Percentiles rank a stretch among this genome's conserved stretches.
Conservation (phyloP, 1,140 invertebrate genomes). For the Elymnias hypermnestra region DNA sequence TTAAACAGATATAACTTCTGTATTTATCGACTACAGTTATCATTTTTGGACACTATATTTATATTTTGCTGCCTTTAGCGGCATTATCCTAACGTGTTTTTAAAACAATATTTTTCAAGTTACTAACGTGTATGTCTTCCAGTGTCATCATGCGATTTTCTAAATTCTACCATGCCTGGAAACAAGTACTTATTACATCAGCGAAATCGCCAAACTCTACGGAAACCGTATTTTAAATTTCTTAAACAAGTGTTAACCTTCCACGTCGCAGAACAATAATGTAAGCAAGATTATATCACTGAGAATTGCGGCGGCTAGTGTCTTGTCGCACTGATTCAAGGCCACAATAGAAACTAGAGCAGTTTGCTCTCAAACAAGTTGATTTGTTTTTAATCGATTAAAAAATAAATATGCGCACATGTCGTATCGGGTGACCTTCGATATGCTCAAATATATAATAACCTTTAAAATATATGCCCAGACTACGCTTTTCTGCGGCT, state of each 20-base stretch:
- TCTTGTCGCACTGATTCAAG: conserved; percentile 34
- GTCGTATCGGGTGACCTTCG: too few species aligned
- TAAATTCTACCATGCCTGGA: too few species aligned
- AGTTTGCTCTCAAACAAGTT: conserved; percentile 11
- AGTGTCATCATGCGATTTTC: not conserved
- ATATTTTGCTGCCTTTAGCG: too few species aligned
- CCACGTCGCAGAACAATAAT: not conserved
- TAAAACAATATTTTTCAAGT: not conserved
- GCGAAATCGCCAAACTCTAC: too few species aligned
- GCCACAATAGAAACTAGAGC: conserved; percentile 37
- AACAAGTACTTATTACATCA: too few species aligned
- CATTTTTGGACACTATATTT: too few species aligned
- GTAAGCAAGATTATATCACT: conserved; percentile 13
- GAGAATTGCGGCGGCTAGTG: not conserved
- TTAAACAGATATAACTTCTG: too few species aligned
- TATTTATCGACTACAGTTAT: too few species aligned
- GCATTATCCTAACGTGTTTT: too few species aligned
- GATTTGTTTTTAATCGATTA: not conserved
- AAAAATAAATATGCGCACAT: not conserved
- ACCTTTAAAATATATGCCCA: too few species aligned
- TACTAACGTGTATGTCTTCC: not conserved
- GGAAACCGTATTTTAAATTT: not conserved
- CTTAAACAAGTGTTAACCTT: not conserved
- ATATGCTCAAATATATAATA: too few species aligned
- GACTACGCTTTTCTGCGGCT: too few species aligned